phyloP scores from a whole-genome alignment of 2,113 vertebrate species.

The Entelurus aequoreus region DNA sequence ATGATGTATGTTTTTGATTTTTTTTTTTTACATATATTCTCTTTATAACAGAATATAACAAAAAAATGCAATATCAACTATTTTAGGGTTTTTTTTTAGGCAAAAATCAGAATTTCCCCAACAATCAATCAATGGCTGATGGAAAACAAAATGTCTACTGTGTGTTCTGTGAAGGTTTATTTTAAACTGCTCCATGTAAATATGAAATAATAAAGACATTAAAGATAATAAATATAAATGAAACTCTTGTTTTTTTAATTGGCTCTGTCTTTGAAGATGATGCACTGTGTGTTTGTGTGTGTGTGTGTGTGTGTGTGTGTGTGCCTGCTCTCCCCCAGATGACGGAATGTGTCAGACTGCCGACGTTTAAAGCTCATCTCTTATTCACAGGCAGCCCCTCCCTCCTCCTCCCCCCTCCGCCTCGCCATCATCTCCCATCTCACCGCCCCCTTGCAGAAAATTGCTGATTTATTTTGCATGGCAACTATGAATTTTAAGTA shows the following conservation, averaged over 20 bases:
- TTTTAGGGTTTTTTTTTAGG: too few species aligned
- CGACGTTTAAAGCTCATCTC: constrained; percentile 75
- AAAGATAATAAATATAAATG: too few species aligned
- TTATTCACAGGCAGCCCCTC: constrained; percentile 71
- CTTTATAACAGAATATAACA: too few species aligned
- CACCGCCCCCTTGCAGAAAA: constrained; percentile 61
- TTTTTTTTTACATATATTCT: too few species aligned
- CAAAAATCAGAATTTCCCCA: too few species aligned
- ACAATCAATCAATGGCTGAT: too few species aligned
- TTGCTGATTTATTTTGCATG: constrained; percentile 79
- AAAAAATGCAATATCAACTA: too few species aligned
- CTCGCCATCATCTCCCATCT: constrained; percentile 55
- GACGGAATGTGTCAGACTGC: constrained; percentile 73
- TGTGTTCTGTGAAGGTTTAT: too few species aligned
- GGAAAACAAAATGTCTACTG: too few species aligned
- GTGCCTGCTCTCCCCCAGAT: constrained; percentile 33
- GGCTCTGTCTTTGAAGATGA: neutral
- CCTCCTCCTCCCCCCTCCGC: constrained; percentile 43
- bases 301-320: neutral
- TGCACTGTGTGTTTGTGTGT: neutral
- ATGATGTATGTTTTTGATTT: too few species aligned
- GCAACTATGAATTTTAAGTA: constrained; percentile 80
- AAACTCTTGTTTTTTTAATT: neutral
- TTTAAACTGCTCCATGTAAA: neutral
- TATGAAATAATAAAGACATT: too few species aligned